Base-by-base conservation (phyloP, 2,797 vertebrate species). In the Leptatherina wallacei region DNA sequence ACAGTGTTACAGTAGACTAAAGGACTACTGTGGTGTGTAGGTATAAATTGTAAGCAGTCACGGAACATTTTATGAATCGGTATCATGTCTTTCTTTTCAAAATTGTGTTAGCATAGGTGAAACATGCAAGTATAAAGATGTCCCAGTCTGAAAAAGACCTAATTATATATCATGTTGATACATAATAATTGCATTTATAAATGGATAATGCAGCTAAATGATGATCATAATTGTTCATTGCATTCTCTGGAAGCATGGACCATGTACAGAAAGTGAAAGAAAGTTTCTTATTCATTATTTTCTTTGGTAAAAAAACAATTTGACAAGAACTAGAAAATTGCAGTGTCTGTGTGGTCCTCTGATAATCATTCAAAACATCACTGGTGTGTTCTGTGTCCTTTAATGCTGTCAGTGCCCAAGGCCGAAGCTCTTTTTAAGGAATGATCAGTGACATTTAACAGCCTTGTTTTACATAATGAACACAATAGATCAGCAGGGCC, bases 391-490 rank as follows among this genome's bases (percentile, higher is more conserved):
- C 79, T 5, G 52, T 76, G 63, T 66, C 66, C 73, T 90, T 89
- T 86, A 61, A 89, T 71, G 72, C 76, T 33, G 82, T 76, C 63
- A 60, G 29, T 24, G 76, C 80, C 70, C 35, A 80, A 86, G 72
- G 82, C 67, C 12, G 8, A 69, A 22, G 80, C 67, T 52, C 77
- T 82, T 51, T 73, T 89, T 64, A 73, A 76, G 76, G 78, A 85
- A 73, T 84, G 79, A 84, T 85, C 82, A 65, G 73, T 76, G 81
- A 77, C 79, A 80, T 85, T 89, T 78, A 85, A 73, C 77, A 24
- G 73, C 55, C 65, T 84, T 76, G 71, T 85, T 79, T 70, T 62
- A 86, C 73, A 76, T 85, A 85, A 85, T 83, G 75, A 80, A 81
- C 67, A 72, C 36, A 85, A 79, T 71, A 66, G 49, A 81, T 67